Conservation (phyloP, 2,113 vertebrate species). For the Corapipo altera region DNA sequence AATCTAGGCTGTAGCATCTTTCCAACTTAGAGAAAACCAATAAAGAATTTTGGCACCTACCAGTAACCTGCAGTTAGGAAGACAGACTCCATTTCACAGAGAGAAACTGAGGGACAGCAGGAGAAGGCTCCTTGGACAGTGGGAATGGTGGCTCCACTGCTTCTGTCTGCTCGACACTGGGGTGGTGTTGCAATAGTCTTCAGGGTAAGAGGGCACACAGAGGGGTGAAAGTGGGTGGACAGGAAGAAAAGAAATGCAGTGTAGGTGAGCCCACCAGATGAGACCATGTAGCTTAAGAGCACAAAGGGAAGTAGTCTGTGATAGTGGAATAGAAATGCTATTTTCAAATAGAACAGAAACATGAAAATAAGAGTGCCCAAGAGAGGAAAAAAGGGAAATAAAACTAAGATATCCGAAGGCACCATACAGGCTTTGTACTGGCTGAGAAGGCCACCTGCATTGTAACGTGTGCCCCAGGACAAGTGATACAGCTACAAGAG, state of each 20-base stretch:
- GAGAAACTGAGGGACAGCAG: not conserved
- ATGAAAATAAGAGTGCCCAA: not conserved
- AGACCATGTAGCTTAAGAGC: not conserved
- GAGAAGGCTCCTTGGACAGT: not conserved
- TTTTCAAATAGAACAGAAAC: not conserved
- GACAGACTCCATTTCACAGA: not conserved
- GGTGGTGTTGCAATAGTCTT: not conserved
- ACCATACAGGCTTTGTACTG: not conserved
- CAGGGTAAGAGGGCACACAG: not conserved
- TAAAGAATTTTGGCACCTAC: not conserved
- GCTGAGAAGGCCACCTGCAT: not conserved
- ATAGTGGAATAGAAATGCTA: not conserved
- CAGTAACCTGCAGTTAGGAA: not conserved
- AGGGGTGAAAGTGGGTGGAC: not conserved
- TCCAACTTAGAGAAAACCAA: not conserved
- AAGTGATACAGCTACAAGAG: not conserved
- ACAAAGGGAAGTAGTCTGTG: not conserved
- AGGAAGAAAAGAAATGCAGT: not conserved
- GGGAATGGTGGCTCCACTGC: not conserved
- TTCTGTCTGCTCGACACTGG: not conserved
- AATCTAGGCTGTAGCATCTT: not conserved
- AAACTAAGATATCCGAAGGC: not conserved
- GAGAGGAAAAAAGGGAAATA: not conserved
- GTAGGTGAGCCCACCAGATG: rapidly evolving
- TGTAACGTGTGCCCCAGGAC: rapidly evolving